These are phyloP conservation scores for Sterna hirundo DNA, from an alignment of 2,113 vertebrate species.

Conservation along the genomic window DNA sequence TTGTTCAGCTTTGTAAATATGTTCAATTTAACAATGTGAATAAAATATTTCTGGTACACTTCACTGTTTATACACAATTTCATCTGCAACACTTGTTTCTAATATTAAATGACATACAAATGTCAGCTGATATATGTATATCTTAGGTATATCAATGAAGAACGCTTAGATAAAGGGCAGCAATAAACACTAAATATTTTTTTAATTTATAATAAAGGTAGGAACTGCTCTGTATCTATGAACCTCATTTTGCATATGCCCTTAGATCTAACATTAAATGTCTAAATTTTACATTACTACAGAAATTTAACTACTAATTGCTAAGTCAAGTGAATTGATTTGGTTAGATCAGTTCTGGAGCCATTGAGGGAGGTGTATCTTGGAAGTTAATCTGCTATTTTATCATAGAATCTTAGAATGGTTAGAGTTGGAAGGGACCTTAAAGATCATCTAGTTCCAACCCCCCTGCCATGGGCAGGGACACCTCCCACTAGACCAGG, in stretches of 20 bases:
- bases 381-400: not conserved
- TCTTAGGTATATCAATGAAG: not conserved
- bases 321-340: not conserved
- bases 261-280: not conserved
- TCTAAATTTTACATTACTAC: not conserved
- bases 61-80: not conserved
- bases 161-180: not conserved
- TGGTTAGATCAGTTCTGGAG: not conserved
- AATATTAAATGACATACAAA: not conserved
- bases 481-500: no score
- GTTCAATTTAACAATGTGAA: not conserved
- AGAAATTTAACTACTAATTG: not conserved
- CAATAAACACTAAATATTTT: not conserved
- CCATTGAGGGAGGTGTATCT: not conserved
- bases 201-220: not conserved
- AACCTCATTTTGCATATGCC: not conserved
- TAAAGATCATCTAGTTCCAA: no score
- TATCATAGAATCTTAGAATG: no score
- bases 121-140: accelerated
- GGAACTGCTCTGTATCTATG: not conserved
- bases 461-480: no score
- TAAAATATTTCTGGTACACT: not conserved
- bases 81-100: not conserved
- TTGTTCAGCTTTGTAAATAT: not conserved
- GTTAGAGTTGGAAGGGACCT: no score